Base-by-base conservation (phyloP, 2,888 invertebrate species). In the Latrodectus hesperus region DNA sequence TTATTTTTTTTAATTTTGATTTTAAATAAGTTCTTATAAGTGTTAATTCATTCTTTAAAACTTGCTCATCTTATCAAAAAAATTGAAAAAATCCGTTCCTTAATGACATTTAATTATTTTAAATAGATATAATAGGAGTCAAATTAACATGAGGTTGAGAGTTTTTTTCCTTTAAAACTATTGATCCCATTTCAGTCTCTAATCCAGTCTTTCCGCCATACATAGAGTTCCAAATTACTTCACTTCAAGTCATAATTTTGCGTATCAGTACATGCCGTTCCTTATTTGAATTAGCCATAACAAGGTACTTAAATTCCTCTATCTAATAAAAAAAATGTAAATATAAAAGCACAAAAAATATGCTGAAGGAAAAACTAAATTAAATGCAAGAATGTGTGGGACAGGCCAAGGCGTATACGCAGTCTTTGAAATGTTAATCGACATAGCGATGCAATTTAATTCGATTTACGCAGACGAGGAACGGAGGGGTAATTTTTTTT, bases 381-480 rank as follows among this genome's bases (percentile, higher is more conserved):
- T 86, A 86, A 75, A 53, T 64, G 75, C 51, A 70, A 64, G 67
- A 26, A 55, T 68, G 67, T 68, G 79, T 80, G 84, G 85, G 80
- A 65, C 65, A 77, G 71, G 55, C 26, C 52, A 9, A 52, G 53
- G 55, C 51, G 65, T 51, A 67, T 38, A 74, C 68, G 70, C 82
- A 75, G 49, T 79, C 84, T 84, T 87, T 87, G 86, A 87, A 81
- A 87, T 87, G 86, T 87, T 87, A 87, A 87, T 87, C 86, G 86
- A 73, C 86, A 67, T 12, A 67, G 77, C 65, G 86, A 16, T 55
- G 81, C 73, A 81, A 72, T 87, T 86, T 87, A 87, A 87, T 87
- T 81, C 65, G 53, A 87, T 87, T 87, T 87, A 68, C 86, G 51
- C 67, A 82, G 53, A 67, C 72, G 76, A 77, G 85, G 65, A 80